Evolutionary conservation across 2,113 vertebrate genomes (phyloP), one percentile per base, ranked within the genome.

Genomic region (Vombatus ursinus): DNA sequence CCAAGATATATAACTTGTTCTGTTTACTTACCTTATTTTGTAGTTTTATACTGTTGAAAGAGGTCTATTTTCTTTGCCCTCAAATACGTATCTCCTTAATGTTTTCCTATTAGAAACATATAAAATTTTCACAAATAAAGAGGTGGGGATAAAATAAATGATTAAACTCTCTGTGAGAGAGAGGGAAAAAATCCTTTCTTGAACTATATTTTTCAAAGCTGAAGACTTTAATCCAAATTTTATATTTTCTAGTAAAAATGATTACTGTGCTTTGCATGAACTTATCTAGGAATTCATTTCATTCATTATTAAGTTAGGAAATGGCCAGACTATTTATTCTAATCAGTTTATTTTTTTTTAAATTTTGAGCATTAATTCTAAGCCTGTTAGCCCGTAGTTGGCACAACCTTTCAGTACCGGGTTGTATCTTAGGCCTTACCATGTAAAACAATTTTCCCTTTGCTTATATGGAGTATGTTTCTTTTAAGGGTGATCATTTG

Each of bases 121-220:
- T 92, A 93, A 93, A 94, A 95, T 93, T 97, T 94, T 94, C 57
- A 94, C 44, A 77, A 91, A 3, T 19, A 84, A 94, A 96, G 94
- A 28, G 14, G 7, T 93, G 7, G 10, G 8, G 95, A 95, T 91
- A 93, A 96, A 96, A 92, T 84, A 16, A 97, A 89, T 93, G 53
- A 95, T 52, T 96, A 96, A 97, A 68, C 49, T 96, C 57, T 84
- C 0, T 52, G 53, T 49, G 47, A 96, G 61, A 94, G 44, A 94
- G 24, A 12, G 95, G 48, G 48, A 89, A 91, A 93, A 53, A 25
- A 92, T 89, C 10, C 1, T 23, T 90, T 24, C 48, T 2, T 61
- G 94, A 96, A 92, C 1, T 50, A 93, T 84, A 94, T 11, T 12
- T 12, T 91, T 92, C 77, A 94, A 68, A 68, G 31, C 31, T 68